phyloP scores from a whole-genome alignment of 2,113 vertebrate species.

The Dascyllus trimaculatus region DNA sequence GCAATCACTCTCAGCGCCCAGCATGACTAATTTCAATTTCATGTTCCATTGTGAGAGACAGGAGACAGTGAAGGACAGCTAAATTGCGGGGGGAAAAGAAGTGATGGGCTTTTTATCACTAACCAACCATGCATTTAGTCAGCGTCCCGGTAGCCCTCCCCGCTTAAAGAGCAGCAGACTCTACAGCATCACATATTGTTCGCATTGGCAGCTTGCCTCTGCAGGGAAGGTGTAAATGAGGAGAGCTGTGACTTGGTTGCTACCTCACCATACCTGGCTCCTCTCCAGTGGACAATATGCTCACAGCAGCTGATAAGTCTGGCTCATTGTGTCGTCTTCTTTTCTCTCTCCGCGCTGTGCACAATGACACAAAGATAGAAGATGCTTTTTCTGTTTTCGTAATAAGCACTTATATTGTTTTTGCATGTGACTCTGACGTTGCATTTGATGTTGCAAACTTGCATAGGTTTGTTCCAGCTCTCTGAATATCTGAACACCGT shows the following conservation, averaged over 20 bases:
- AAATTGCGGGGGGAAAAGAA: slow-evolving; percentile 36
- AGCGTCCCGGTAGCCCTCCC: slow-evolving; percentile 22
- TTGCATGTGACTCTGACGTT: too few species aligned
- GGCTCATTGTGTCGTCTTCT: slow-evolving; percentile 14
- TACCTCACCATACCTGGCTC: slow-evolving; percentile 56
- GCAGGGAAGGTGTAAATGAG: slow-evolving; percentile 70
- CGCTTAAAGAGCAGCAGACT: slow-evolving; percentile 28
- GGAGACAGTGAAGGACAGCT: slow-evolving; percentile 11
- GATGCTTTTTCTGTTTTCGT: too few species aligned
- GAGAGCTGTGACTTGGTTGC: slow-evolving; percentile 49
- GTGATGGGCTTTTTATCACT: not conserved
- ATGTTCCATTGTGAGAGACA: slow-evolving; percentile 45
- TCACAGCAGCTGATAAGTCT: slow-evolving; percentile 35
- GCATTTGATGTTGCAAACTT: too few species aligned
- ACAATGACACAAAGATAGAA: slow-evolving; percentile 2
- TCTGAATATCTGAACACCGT: too few species aligned
- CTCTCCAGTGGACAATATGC: slow-evolving; percentile 54
- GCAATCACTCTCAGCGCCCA: slow-evolving; percentile 39
- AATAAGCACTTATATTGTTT: too few species aligned
- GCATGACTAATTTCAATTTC: slow-evolving; percentile 59
- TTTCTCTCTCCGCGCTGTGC: not conserved
- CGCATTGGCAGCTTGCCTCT: slow-evolving; percentile 61
- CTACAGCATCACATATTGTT: slow-evolving; percentile 58
- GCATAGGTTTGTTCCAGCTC: too few species aligned
- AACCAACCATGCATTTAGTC: slow-evolving; percentile 29